Evolutionary conservation across 92 coral and sea anemone species (phyloP), one percentile per base, ranked within the genome.

Genomic region (Epizoanthus illoricatus): DNA sequence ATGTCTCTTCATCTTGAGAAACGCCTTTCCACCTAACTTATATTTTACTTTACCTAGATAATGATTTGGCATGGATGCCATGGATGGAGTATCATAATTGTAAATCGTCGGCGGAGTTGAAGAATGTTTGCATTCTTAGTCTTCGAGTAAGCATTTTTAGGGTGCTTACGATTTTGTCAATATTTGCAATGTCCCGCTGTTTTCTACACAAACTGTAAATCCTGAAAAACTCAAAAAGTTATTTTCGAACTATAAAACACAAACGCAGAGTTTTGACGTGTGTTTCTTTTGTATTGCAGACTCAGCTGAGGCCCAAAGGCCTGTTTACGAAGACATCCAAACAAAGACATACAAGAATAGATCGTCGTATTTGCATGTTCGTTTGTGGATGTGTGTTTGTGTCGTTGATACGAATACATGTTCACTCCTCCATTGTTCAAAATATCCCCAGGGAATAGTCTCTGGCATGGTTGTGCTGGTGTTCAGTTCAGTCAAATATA

Each of bases 401-500:
- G 81, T 40, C 47, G 71, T 23, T 62, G 13, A 21, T 19, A 64
- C 65, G 11, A 62, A 58, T 58, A 2, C 59, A 19, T 12, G 1
- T 7, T 62, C 82, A 78, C 82, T 72, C 82, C 82, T 78, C 82
- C 82, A 61, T 71, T 10, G 59, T 17, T 23, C 49, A 78, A 63
- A 63, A 21, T 63, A 62, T 63, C 82, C 66, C 82, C 45, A 43
- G 82, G 82, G 82, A 78, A 17, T 42, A 2, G 36, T 13, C 69
- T 61, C 23, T 11, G 49, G 33, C 43, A 42, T 78, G 12, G 9
- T 7, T 0, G 19, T 21, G n/a, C 13, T 39, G 16, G 15, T 1
- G 15, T 10, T 28, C 36, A 28, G 36, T 28, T 28, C 36, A 3
- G 15, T 52, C 15, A 52, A 9, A 10, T 28, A 28, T 28, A 28